These are phyloP conservation scores for Orthosia gothica DNA, from an alignment of 2,888 invertebrate genomes.

Conservation along the genomic window DNA sequence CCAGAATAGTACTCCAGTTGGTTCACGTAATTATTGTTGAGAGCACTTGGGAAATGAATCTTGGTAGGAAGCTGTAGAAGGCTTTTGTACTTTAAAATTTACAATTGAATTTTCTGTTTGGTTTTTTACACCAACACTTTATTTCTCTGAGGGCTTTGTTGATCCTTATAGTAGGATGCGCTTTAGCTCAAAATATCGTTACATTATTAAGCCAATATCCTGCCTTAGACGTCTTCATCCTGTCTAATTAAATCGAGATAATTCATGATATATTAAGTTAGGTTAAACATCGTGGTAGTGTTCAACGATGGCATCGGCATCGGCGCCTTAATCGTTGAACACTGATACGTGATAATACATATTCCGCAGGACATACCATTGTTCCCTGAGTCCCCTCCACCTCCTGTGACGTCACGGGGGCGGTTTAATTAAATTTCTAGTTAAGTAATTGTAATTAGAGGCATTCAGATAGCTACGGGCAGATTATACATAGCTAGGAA, in stretches of 20 bases:
- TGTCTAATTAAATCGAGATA: neutral
- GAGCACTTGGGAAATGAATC: constrained; percentile 34
- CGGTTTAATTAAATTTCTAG: constrained; percentile 63
- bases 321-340: too few species aligned
- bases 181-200: neutral
- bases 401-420: constrained; percentile 32
- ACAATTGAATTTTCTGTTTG: constrained; percentile 28
- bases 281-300: neutral
- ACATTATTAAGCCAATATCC: constrained; percentile 10
- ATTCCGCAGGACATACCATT: constrained; percentile 41
- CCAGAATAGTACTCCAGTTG: constrained; percentile 43
- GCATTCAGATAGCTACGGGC: constrained; percentile 38
- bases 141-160: neutral
- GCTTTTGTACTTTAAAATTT: constrained; percentile 9
- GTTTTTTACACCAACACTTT: neutral
- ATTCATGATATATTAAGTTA: neutral
- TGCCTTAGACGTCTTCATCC: neutral
- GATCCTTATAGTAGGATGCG: neutral
- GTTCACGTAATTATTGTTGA: constrained; percentile 38
- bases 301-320: too few species aligned
- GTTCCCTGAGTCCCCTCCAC: constrained; percentile 41
- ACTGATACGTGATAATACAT: constrained; percentile 26
- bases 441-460: constrained; percentile 57
- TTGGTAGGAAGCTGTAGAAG: constrained; percentile 15
- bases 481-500: constrained; percentile 33